Evolutionary conservation across 2,797 vertebrate species (phyloP).

Genomic region (Danio tinwini): DNA sequence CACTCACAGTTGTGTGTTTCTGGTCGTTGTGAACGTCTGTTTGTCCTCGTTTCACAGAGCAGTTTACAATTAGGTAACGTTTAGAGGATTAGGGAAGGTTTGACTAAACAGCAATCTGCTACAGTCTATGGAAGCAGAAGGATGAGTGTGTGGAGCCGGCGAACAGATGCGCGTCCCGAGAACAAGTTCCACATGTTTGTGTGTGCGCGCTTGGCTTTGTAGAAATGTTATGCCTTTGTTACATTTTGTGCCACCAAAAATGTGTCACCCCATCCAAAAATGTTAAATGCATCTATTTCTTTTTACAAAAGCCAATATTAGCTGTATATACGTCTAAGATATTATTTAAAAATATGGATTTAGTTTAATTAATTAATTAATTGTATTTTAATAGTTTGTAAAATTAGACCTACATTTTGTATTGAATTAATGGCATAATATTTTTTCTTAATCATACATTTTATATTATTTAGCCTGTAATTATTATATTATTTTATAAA

Average conservation of each 20-base stretch:
- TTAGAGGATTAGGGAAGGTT: slow-evolving; percentile 76
- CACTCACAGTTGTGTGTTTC: not conserved
- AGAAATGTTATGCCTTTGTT: not conserved
- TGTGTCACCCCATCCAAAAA: too few species aligned
- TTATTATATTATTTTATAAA: too few species aligned
- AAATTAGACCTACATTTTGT: too few species aligned
- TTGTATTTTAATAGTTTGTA: too few species aligned
- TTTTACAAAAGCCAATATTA: too few species aligned
- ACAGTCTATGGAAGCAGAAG: slow-evolving; percentile 70
- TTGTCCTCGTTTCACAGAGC: slow-evolving; percentile 71
- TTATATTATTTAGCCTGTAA: too few species aligned
- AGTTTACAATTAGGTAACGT: slow-evolving; percentile 78
- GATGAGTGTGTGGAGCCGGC: slow-evolving; percentile 66
- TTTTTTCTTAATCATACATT: too few species aligned
- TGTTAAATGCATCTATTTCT: too few species aligned
- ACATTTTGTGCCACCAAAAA: not conserved
- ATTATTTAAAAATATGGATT: too few species aligned
- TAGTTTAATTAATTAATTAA: too few species aligned
- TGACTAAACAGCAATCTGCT: slow-evolving; percentile 75
- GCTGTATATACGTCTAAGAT: too few species aligned
- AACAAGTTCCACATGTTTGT: slow-evolving; percentile 34
- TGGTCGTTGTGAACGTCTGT: not conserved
- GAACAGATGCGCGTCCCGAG: slow-evolving; percentile 69
- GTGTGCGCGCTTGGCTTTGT: not conserved
- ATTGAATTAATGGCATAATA: too few species aligned